These are phyloP conservation scores for Oryzias sinensis DNA, from an alignment of 2,797 vertebrate genomes.

Conservation along the genomic window DNA sequence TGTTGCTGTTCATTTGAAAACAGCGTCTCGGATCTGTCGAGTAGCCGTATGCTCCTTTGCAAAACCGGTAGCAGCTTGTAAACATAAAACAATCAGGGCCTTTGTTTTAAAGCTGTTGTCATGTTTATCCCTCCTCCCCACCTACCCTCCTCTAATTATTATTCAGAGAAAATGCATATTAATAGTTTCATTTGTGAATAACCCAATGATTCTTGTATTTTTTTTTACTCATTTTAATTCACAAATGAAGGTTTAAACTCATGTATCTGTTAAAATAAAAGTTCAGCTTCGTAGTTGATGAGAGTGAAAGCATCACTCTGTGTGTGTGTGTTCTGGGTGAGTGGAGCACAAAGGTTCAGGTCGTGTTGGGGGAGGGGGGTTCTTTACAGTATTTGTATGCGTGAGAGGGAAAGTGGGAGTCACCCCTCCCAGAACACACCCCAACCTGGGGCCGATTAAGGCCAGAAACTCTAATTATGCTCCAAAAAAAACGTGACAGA, in stretches of 20 bases:
- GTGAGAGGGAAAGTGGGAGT: slow-evolving; percentile 60
- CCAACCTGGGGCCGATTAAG: slow-evolving; percentile 62
- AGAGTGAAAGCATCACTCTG: slow-evolving; percentile 27
- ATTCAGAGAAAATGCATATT: no score
- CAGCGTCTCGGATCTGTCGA: slow-evolving; percentile 96
- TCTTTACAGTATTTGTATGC: slow-evolving; percentile 27
- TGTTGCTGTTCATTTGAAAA: slow-evolving; percentile 92
- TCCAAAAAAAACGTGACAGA: slow-evolving; percentile 70
- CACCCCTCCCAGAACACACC: slow-evolving; percentile 5
- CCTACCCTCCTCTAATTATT: slow-evolving; percentile 8
- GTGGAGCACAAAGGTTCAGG: slow-evolving; percentile 13
- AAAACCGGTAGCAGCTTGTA: slow-evolving; percentile 85
- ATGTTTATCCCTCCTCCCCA: slow-evolving; percentile 43
- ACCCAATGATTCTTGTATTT: no score
- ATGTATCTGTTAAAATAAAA: background rate
- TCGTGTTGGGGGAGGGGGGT: slow-evolving; percentile 2
- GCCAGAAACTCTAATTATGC: slow-evolving; percentile 74
- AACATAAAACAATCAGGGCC: slow-evolving; percentile 89
- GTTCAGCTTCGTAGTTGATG: background rate
- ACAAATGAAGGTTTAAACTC: background rate
- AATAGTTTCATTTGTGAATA: background rate
- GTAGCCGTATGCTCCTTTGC: slow-evolving; percentile 92
- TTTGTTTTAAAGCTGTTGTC: slow-evolving; percentile 83
- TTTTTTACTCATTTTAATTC: background rate
- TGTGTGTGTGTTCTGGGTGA: slow-evolving; percentile 8